Conservation (phyloP, 2,797 vertebrate genomes). For the Echiichthys vipera region DNA sequence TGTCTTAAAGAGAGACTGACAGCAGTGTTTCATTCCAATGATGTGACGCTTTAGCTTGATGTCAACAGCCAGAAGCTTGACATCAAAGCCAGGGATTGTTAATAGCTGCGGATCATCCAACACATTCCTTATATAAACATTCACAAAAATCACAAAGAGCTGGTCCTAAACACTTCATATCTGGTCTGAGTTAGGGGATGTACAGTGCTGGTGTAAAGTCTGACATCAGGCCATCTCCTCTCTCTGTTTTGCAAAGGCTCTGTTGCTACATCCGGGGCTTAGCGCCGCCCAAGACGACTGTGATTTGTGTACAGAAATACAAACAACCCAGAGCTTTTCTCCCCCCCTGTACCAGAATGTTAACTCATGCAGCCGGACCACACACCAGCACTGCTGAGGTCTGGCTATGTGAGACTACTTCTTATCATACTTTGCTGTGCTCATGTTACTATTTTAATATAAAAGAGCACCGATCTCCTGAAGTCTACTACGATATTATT, state of each 20-base stretch:
- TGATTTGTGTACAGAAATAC: too few relatives aligned
- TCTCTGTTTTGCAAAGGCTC: too few relatives aligned
- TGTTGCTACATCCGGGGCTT: too few relatives aligned
- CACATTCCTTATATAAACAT: conserved; percentile 14
- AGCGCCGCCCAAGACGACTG: too few relatives aligned
- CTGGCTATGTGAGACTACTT: too few relatives aligned
- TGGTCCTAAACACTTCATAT: neutral
- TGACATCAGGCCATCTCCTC: too few relatives aligned
- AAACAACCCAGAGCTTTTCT: too few relatives aligned
- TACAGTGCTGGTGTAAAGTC: too few relatives aligned
- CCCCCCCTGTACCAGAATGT: too few relatives aligned
- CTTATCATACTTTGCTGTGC: neutral
- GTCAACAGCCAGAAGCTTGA: neutral
- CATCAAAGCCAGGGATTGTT: conserved; percentile 7
- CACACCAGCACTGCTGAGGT: too few relatives aligned
- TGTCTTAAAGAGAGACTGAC: neutral
- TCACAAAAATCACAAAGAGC: neutral
- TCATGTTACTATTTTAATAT: neutral
- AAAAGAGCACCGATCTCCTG: neutral
- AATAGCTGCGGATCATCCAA: conserved; percentile 8
- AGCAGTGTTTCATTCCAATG: neutral
- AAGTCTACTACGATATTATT: neutral
- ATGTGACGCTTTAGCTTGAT: neutral
- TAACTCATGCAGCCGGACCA: too few relatives aligned
- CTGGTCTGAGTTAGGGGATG: too few relatives aligned